phyloP scores from a whole-genome alignment of 2,797 vertebrate species.

The Allobates femoralis region DNA sequence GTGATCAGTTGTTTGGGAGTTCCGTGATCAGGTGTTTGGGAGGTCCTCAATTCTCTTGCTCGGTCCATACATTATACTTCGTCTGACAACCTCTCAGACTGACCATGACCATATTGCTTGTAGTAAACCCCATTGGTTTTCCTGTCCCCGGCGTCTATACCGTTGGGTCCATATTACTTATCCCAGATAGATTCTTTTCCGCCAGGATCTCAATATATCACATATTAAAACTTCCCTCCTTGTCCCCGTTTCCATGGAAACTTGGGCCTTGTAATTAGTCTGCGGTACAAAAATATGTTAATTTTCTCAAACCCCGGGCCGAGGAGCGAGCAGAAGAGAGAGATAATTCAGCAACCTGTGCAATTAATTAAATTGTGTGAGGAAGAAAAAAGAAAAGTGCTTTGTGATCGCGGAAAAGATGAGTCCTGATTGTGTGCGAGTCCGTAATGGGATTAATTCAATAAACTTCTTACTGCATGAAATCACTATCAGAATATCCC shows the following conservation, averaged over 20 bases:
- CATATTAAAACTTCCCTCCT: constrained; percentile 37
- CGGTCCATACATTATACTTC: background rate
- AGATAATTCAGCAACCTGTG: constrained; percentile 44
- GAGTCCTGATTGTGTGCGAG: constrained; percentile 15
- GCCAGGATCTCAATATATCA: constrained; percentile 32
- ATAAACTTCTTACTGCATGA: constrained; percentile 50
- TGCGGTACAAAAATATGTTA: constrained; percentile 51
- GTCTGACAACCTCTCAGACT: background rate
- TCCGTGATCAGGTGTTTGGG: too few species aligned
- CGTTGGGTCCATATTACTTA: background rate
- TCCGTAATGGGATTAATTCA: constrained; percentile 52
- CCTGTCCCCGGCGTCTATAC: background rate
- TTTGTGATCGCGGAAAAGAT: constrained; percentile 27
- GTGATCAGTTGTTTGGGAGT: too few species aligned
- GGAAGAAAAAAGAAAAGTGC: background rate
- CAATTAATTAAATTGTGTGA: constrained; percentile 58
- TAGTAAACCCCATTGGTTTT: background rate
- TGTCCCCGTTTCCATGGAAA: constrained; percentile 54
- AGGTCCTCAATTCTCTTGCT: too few species aligned
- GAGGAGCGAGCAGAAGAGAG: background rate
- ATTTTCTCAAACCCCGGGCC: constrained; percentile 41
- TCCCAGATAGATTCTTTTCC: constrained; percentile 38
- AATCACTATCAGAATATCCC: constrained; percentile 28
- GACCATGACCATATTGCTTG: constrained; percentile 4
- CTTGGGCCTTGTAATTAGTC: constrained; percentile 43